Evolutionary conservation across 2,888 invertebrate species (phyloP).

Genomic region (Tolmerus cingulatus): DNA sequence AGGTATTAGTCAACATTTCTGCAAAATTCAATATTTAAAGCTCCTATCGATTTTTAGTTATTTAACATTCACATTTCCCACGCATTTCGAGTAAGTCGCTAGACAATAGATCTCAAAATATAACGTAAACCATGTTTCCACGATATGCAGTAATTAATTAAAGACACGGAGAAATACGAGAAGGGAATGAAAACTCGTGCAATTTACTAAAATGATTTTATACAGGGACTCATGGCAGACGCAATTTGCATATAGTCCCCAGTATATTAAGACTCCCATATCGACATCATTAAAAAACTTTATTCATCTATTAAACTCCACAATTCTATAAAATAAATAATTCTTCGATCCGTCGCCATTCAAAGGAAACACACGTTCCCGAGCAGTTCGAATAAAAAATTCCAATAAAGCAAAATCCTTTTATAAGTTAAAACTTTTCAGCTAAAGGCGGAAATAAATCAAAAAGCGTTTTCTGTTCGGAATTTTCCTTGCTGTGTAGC

Average conservation of each 20-base stretch:
- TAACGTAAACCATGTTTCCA: too few species aligned
- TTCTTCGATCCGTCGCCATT: background rate
- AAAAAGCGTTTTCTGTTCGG: background rate
- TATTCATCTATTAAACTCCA: background rate
- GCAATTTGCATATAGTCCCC: background rate
- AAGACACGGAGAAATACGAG: too few species aligned
- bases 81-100: too few species aligned
- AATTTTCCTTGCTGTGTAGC: background rate
- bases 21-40: too few species aligned
- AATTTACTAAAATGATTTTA: background rate
- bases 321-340: background rate
- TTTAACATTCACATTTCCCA: too few species aligned
- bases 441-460: background rate
- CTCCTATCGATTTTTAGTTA: too few species aligned
- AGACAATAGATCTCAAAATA: too few species aligned
- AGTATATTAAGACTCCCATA: background rate
- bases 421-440: background rate
- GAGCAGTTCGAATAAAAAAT: background rate
- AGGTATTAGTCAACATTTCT: too few species aligned
- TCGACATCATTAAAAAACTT: background rate
- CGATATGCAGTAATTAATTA: too few species aligned
- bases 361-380: background rate
- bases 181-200: too few species aligned
- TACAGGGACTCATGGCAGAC: background rate
- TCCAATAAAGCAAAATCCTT: background rate